Percentiles rank a stretch among this genome's conserved stretches.
Conservation (phyloP, 2,113 vertebrate species). For the Anguilla japonica region DNA sequence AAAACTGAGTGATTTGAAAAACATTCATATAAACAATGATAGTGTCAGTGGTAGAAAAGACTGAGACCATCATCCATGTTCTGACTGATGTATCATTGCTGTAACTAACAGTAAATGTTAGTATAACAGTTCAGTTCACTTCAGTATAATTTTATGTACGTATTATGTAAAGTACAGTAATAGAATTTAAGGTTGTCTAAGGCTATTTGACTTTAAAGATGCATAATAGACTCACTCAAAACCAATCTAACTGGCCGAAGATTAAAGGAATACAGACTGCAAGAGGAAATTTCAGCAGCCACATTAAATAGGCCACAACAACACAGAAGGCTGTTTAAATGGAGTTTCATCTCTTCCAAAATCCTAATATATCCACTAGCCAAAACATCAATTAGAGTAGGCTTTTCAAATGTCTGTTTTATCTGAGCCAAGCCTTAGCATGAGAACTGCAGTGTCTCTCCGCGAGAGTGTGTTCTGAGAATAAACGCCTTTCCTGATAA, state of each 20-base stretch:
- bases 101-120: too few relatives aligned
- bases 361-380: neutral
- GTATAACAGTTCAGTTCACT: too few relatives aligned
- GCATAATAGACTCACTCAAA: neutral
- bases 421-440: neutral
- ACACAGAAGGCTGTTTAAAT: neutral
- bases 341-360: neutral
- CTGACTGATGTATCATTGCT: too few relatives aligned
- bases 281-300: neutral
- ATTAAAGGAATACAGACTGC: neutral
- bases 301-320: neutral
- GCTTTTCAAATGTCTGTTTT: neutral
- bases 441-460: neutral
- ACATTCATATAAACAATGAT: too few relatives aligned
- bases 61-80: too few relatives aligned
- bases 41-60: too few relatives aligned
- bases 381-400: neutral
- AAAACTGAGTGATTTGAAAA: too few relatives aligned
- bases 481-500: neutral
- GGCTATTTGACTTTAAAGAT: neutral
- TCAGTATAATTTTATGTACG: too few relatives aligned
- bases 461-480: neutral
- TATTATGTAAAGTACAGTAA: too few relatives aligned
- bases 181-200: too few relatives aligned
- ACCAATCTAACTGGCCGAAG: neutral